phyloP scores from a whole-genome alignment of 2,888 invertebrate genomes.

The Agrotis ipsilon region DNA sequence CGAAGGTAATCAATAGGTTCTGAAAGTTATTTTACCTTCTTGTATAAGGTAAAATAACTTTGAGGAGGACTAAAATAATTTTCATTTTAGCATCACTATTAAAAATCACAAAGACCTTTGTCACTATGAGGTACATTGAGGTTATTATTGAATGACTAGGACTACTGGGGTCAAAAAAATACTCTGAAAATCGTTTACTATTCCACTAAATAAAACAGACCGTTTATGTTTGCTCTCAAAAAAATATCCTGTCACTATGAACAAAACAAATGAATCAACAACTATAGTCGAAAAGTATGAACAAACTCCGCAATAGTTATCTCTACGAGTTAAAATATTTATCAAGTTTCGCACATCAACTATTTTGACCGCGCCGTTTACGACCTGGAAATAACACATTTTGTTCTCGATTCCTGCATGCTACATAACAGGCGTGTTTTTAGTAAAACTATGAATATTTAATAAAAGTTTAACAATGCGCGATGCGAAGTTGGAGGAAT shows the following conservation, averaged over 20 bases:
- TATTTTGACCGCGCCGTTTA: constrained; percentile 36
- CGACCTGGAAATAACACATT: constrained; percentile 34
- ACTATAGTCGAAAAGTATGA: constrained; percentile 12
- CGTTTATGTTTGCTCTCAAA: neutral
- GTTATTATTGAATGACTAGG: neutral
- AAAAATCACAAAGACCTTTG: neutral
- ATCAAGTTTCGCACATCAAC: constrained; percentile 54
- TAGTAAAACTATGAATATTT: constrained; percentile 14
- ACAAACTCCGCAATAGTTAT: constrained; percentile 35
- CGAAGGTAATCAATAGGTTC: too few species aligned
- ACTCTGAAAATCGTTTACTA: too few species aligned
- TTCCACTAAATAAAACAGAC: neutral
- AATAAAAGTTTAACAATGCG: constrained; percentile 3
- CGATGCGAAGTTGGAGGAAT: neutral
- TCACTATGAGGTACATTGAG: neutral
- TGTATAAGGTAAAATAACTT: too few species aligned
- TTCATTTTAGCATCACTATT: neutral
- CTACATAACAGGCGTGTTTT: constrained; percentile 31
- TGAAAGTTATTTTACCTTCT: too few species aligned
- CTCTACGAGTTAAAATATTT: constrained; percentile 54
- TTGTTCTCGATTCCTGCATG: constrained; percentile 28
- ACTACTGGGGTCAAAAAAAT: too few species aligned
- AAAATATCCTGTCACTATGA: neutral
- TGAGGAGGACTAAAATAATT: too few species aligned
- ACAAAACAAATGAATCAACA: neutral